These are phyloP conservation scores for Fabriciana adippe DNA, from an alignment of 2,888 invertebrate genomes.

Conservation along the genomic window DNA sequence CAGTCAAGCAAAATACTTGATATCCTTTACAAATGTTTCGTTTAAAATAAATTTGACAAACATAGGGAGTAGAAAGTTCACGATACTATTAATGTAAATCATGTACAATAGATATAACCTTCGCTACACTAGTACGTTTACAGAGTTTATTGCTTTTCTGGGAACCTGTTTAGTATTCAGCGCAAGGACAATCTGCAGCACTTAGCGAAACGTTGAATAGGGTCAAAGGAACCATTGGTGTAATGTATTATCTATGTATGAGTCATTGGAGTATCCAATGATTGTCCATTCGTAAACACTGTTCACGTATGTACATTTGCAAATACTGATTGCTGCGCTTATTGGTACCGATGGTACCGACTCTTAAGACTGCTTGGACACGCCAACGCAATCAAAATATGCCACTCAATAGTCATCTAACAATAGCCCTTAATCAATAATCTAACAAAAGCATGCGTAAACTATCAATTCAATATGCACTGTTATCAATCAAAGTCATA, in stretches of 20 bases:
- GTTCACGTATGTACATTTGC: constrained; percentile 59
- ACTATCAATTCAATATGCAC: constrained; percentile 23
- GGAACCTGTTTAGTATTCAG: constrained; percentile 70
- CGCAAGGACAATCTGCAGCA: constrained; percentile 71
- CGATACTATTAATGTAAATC: constrained; percentile 17
- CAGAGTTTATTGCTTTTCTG: constrained; percentile 59
- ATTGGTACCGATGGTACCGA: constrained; percentile 47
- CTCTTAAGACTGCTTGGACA: constrained; percentile 58
- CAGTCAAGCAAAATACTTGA: too few relatives aligned
- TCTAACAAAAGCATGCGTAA: constrained; percentile 32
- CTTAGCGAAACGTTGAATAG: constrained; percentile 68
- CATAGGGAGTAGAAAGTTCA: constrained; percentile 5
- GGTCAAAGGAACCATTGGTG: constrained; percentile 74
- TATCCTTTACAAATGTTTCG: too few relatives aligned
- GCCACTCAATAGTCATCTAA: constrained; percentile 46
- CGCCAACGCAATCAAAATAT: constrained; percentile 52
- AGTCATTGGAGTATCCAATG: constrained; percentile 72
- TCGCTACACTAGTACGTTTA: constrained; percentile 38
- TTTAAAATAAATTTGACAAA: background rate
- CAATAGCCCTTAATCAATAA: constrained; percentile 44
- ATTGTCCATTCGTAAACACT: constrained; percentile 62
- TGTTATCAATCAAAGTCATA: constrained; percentile 36
- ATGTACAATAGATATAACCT: constrained; percentile 44
- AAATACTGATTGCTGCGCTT: constrained; percentile 70
- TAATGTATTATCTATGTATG: constrained; percentile 67